phyloP scores from a whole-genome alignment of 2,797 vertebrate genomes.

The Eulemur rubriventer region DNA sequence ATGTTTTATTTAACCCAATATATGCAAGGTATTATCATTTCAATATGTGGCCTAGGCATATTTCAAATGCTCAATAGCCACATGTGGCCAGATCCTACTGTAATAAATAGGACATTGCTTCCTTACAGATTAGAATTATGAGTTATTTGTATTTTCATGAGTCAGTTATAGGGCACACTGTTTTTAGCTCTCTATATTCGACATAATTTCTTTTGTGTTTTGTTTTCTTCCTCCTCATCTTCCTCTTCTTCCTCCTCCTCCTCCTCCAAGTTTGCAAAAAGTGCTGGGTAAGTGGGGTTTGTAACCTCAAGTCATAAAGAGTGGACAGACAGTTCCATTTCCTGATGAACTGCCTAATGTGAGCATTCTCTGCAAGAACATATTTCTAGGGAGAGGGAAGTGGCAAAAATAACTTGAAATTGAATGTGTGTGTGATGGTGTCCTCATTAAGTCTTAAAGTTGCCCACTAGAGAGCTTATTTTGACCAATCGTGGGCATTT shows the following conservation, averaged over 20 bases:
- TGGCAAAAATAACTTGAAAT: neutral
- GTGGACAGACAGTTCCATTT: conserved; percentile 45
- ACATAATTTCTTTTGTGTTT: conserved; percentile 79
- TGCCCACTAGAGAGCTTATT: neutral
- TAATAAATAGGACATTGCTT: neutral
- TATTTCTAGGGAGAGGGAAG: conserved; percentile 49
- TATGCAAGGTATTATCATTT: conserved; percentile 23
- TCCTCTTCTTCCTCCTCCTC: neutral
- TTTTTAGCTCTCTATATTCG: conserved; percentile 73
- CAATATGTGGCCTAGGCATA: neutral
- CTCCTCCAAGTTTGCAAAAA: conserved; percentile 62
- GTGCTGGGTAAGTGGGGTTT: conserved; percentile 44
- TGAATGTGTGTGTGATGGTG: neutral
- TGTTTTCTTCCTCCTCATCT: conserved; percentile 58
- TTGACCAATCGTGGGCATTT: conserved; percentile 5
- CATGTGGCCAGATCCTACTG: neutral
- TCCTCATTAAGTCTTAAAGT: neutral
- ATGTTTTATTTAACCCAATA: conserved; percentile 20
- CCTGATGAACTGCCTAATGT: conserved; percentile 37
- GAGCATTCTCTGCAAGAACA: neutral
- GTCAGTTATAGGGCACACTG: conserved; percentile 59
- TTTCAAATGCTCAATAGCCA: neutral
- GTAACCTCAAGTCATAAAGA: conserved; percentile 58
- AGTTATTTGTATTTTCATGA: conserved; percentile 76
- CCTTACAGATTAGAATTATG: conserved; percentile 79